Conservation (phyloP, 2,797 vertebrate genomes). For the Falco concolor region DNA sequence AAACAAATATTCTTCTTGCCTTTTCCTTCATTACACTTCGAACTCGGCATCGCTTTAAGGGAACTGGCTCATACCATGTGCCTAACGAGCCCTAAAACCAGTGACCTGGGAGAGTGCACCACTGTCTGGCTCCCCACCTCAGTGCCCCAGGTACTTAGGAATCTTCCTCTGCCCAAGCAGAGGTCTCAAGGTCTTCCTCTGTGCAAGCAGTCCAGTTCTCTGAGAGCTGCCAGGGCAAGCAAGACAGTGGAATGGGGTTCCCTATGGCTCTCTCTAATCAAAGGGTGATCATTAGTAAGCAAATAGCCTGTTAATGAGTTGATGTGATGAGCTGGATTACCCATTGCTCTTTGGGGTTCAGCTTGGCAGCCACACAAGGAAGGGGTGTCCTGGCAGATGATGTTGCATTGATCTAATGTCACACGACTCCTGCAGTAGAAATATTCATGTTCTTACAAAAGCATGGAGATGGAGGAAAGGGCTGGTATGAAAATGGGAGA, state of each 20-base stretch:
- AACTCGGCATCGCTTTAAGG: neutral
- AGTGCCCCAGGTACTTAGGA: neutral
- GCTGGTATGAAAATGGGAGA: neutral
- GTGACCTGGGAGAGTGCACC: neutral
- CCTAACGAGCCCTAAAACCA: neutral
- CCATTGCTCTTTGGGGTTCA: neutral
- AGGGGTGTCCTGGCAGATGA: neutral
- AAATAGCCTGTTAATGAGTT: neutral
- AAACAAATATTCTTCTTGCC: neutral
- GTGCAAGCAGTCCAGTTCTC: neutral
- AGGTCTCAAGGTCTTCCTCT: neutral
- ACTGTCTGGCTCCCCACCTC: neutral
- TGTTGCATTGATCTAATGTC: no score
- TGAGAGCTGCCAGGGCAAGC: neutral
- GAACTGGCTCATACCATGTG: neutral
- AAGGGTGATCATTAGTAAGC: neutral
- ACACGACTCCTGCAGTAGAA: neutral
- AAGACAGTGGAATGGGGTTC: neutral
- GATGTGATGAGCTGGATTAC: neutral
- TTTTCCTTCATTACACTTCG: neutral
- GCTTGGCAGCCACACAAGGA: neutral
- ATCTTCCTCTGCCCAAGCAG: neutral
- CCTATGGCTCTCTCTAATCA: neutral
- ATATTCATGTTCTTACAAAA: neutral
- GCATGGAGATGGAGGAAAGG: neutral